Evolutionary conservation across 2,797 vertebrate species (phyloP), one percentile per base, ranked within the genome.

Genomic region (Tangara arthus): DNA sequence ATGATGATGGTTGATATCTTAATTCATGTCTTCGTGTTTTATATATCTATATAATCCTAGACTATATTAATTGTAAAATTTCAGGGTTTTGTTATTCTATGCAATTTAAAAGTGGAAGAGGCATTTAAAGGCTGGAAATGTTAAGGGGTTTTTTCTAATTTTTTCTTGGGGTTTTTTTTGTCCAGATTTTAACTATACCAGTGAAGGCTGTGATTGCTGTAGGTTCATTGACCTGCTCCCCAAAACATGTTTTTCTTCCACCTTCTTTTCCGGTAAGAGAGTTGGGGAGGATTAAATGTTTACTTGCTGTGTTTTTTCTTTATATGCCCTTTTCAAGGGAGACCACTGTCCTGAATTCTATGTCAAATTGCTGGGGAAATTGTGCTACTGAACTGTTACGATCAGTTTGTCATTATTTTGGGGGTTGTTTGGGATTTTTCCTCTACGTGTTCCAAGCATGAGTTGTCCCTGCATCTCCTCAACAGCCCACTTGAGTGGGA

Each of bases 191-290:
- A 95, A 99, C 99, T 64, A 98, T 99, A 95, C 99, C 99, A 42
- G 99, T 99, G 90, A 99, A 98, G 96, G 99, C 99, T 30, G 98
- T 99, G 78, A 98, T 99, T 28, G 99, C 99, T 46, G 99, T 99
- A 85, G 99, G 99, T 15, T 98, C 99, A 0, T 95, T 99, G 96
- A 98, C 96, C 94, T 99, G 99, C 96, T 98, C 98, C 64, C 99
- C 99, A 18, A 99, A 99, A 93, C 98, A 99, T 89, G 98, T 99
- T 73, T 80, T 98, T 89, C 98, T 99, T 95, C 99, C 99, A 28
- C 97, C 98, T 60, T 98, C 99, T 35, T 99, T 99, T 97, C 99
- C 99, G 64, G 99, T 99, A 98, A 99, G 99, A 87, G 17, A 65
- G 2, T 78, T 87, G 34, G 49, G 32, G 32, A 47, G 52, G 5